Evolutionary conservation across 2,888 invertebrate species (phyloP), one percentile per base, ranked within the genome.

Genomic region (Campoplex nolae): DNA sequence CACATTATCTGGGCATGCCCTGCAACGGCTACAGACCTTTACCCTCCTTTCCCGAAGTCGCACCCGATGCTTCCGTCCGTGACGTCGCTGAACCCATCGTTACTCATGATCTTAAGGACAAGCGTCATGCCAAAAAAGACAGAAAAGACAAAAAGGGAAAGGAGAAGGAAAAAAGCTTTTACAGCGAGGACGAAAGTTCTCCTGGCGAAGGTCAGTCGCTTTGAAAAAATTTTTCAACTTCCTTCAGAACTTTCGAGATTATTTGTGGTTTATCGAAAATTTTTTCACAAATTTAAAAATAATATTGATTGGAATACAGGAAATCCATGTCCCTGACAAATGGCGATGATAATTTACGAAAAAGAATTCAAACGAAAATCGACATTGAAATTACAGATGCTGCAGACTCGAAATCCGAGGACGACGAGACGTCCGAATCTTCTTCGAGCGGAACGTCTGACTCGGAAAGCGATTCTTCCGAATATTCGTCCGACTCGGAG

Each of bases 11-110:
- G 85, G 99, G 99, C 91, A 95, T 96, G 91, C 96, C 97, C 84
- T 98, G 99, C 1, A 96, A 95, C 56, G 99, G 98, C 6, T 99
- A 99, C 95, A 97, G 98, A 88, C 96, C 98, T 84, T 95, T 99
- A 90, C 99, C 99, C 0, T 94, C 96, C 1, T 98, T 98, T 94
- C 99, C 99, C 0, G 96, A 96, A 75, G 95, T 95, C 8, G 96
- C 97, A 0, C 97, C 97, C 0, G 97, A 97, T 92, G 95, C 97
- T 0, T 95, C 96, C 1, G 96, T 97, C 0, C 95, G 99, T n/a
- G 97, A 98, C 93, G 97, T 98, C 4, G 96, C 92, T 23, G 95
- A 95, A 56, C 88, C 90, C 0, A 32, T 86, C 88, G 62, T 92
- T 92, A 67, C 93, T 84, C 88, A 92, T 90, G 93, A 94, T 88